Evolutionary conservation across 2,797 vertebrate species (phyloP).

Genomic region (Alfaro cultratus): DNA sequence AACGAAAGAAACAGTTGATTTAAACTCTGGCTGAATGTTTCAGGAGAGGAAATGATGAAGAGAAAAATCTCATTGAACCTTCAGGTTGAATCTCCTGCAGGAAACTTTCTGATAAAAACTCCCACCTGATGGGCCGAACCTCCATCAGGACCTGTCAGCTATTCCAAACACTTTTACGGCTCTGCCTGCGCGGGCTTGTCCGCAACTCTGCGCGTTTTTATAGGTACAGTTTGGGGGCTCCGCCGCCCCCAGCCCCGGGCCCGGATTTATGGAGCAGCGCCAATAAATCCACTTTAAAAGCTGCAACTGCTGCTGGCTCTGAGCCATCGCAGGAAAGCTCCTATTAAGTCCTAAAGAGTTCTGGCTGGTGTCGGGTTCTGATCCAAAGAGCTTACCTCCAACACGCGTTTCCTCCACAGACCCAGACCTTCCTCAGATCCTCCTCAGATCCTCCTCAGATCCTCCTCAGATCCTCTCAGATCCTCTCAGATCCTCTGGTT

Average conservation of each 20-base stretch:
- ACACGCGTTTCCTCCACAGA: not conserved
- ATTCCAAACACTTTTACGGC: conserved; percentile 82
- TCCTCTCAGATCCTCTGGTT: conserved; percentile 14
- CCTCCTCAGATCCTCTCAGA: not conserved
- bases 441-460: conserved; percentile 2
- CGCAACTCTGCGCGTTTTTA: conserved; percentile 70
- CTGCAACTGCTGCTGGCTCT: not conserved
- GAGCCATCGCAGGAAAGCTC: not conserved
- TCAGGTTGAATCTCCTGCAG: not conserved
- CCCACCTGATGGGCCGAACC: not conserved
- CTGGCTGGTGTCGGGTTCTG: not conserved
- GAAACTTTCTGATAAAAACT: not conserved
- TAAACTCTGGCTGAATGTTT: not conserved
- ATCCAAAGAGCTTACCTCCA: conserved; percentile 45
- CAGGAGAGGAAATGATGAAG: not conserved
- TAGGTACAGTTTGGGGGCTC: conserved; percentile 68
- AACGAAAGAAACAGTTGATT: not conserved
- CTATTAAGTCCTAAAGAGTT: not conserved
- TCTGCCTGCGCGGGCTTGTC: conserved; percentile 80
- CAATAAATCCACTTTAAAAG: conserved; percentile 59
- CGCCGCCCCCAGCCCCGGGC: conserved; percentile 27
- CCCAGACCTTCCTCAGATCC: not conserved
- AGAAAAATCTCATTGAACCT: not conserved
- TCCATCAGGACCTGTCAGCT: conserved; percentile 70
- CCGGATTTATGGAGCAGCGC: conserved; percentile 47